phyloP scores from a whole-genome alignment of 2,888 invertebrate genomes.

The Tenthredo amoena region DNA sequence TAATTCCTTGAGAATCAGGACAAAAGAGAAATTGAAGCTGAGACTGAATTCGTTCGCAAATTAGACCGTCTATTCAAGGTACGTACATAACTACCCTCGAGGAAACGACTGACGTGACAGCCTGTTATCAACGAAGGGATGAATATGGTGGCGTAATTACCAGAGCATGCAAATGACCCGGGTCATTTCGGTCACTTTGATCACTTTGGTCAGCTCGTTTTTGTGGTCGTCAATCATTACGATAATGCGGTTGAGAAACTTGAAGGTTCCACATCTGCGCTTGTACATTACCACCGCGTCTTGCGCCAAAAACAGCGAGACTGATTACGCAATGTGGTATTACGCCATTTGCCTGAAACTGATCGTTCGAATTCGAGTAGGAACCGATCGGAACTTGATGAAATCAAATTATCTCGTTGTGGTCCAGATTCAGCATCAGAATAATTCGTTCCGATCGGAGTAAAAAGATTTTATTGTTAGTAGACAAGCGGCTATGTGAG shows the following conservation, averaged over 20 bases:
- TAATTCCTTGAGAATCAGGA: not conserved
- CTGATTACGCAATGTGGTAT: not conserved
- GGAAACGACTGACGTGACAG: slow-evolving; percentile 20
- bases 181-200: slow-evolving; percentile 57
- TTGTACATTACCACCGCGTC: slow-evolving; percentile 33
- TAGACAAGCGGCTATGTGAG: not conserved
- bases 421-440: not conserved
- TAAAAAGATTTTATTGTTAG: not conserved
- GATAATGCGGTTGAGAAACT: slow-evolving; percentile 40
- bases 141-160: slow-evolving; percentile 43
- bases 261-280: slow-evolving; percentile 23
- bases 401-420: not conserved
- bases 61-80: not conserved
- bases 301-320: not conserved
- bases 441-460: not conserved
- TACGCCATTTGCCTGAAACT: not conserved
- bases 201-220: slow-evolving; percentile 54
- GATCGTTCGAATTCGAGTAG: not conserved
- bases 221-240: slow-evolving; percentile 59
- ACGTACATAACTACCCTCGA: not conserved
- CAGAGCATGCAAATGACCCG: slow-evolving; percentile 59
- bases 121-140: slow-evolving; percentile 33
- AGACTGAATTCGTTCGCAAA: not conserved
- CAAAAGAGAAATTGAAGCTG: not conserved
- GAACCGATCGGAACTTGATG: not conserved